Evolutionary conservation across 2,113 vertebrate genomes (phyloP).

Genomic region (Cynocephalus volans): DNA sequence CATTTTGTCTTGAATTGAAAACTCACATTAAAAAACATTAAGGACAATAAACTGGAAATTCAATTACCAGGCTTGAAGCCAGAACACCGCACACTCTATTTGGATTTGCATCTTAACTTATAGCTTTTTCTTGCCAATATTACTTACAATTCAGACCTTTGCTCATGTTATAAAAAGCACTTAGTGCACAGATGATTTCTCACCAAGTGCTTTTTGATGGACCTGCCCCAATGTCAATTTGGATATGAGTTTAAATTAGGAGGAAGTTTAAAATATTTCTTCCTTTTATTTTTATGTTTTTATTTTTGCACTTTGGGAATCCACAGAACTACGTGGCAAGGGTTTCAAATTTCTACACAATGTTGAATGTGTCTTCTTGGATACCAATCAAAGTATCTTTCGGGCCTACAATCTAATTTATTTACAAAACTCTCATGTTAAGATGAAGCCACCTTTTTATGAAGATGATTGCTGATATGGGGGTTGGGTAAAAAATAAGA

Average conservation of each 20-base stretch:
- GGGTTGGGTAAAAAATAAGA: background rate
- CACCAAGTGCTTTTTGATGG: slow-evolving; percentile 73
- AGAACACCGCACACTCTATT: slow-evolving; percentile 77
- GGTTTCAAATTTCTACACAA: slow-evolving; percentile 64
- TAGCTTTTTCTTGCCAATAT: slow-evolving; percentile 80
- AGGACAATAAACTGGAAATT: slow-evolving; percentile 87
- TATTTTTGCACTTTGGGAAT: background rate
- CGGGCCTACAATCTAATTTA: slow-evolving; percentile 70
- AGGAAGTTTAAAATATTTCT: slow-evolving; percentile 61
- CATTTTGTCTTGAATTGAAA: slow-evolving; percentile 84
- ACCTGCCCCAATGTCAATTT: slow-evolving; percentile 65
- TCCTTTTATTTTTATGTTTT: slow-evolving; percentile 55
- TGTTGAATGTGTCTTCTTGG: slow-evolving; percentile 73
- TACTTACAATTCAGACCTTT: slow-evolving; percentile 82
- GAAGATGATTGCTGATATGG: slow-evolving; percentile 61
- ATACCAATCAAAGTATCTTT: slow-evolving; percentile 53
- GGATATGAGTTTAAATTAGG: slow-evolving; percentile 66
- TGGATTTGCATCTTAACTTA: slow-evolving; percentile 86
- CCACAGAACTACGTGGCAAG: background rate
- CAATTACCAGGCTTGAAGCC: slow-evolving; percentile 86
- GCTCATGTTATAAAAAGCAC: slow-evolving; percentile 71
- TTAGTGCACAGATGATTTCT: slow-evolving; percentile 73
- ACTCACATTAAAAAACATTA: slow-evolving; percentile 87
- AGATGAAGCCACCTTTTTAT: slow-evolving; percentile 42
- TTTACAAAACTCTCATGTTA: slow-evolving; percentile 54